Conservation (phyloP, 2,888 invertebrate genomes). For the Drosophila rubida region DNA sequence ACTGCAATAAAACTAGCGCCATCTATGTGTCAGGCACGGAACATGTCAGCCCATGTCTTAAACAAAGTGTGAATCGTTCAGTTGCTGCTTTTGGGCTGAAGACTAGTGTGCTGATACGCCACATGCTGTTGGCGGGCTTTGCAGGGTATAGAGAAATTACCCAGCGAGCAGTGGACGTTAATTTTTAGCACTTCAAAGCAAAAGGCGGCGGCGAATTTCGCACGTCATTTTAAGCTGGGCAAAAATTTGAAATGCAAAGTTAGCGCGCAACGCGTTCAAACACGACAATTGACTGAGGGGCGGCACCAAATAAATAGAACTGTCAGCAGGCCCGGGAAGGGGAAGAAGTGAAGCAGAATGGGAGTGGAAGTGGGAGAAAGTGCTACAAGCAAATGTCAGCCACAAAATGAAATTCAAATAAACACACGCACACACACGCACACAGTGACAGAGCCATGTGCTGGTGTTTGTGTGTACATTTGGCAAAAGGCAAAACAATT, state of each 20-base stretch:
- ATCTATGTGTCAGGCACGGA: too few species aligned
- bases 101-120: too few species aligned
- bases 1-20: too few species aligned
- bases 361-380: background rate
- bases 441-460: background rate
- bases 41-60: too few species aligned
- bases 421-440: conserved; percentile 46
- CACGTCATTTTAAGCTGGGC: conserved; percentile 59
- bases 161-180: conserved; percentile 48
- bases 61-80: too few species aligned
- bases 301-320: conserved; percentile 40
- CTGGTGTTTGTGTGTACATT: conserved; percentile 40
- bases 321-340: conserved; percentile 3
- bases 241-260: conserved; percentile 71
- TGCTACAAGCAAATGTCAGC: conserved; percentile 48
- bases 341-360: background rate
- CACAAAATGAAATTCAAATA: conserved; percentile 76
- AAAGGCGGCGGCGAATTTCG: conserved; percentile 48
- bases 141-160: conserved; percentile 28
- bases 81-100: too few species aligned
- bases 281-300: conserved; percentile 21
- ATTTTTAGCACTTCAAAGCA: conserved; percentile 62
- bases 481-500: conserved; percentile 67
- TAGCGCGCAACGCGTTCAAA: conserved; percentile 62
- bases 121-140: too few species aligned